Evolutionary conservation across 2,113 vertebrate species (phyloP), one percentile per base, ranked within the genome.

Genomic region (Eulacestoma nigropectus): DNA sequence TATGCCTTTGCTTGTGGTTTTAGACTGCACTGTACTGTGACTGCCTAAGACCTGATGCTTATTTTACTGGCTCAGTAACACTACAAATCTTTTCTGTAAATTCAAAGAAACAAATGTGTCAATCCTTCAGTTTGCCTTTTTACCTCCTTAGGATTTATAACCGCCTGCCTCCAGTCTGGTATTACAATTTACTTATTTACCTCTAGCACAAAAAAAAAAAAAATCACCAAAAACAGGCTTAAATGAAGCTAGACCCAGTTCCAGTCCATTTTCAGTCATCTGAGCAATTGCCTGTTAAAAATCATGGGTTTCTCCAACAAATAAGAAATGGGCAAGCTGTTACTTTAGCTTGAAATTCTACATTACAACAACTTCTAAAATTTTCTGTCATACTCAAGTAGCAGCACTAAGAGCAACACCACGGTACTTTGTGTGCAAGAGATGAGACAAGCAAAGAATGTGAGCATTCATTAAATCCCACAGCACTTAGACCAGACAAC

Each of bases 201-300:
- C 62, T 91, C 49, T 65, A 93, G 56, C 87, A 93, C 33, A 73
- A 90, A 90, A 81, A 27, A 46, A 73, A 91, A 93, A 76, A 33
- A 75, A 59, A 81, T 39, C 56, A 89, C 27, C 21, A 88, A 35
- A 74, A 85, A 87, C 6, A 81, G 52, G 7, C 74, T 90, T 70
- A 81, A 97, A 92, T 37, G 16, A 90, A 95, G 74, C 47, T 63
- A 96, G 55, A 90, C 20, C 10, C 56, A 87, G 9, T 37, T 39
- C 53, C 82, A 75, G 89, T 80, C 77, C 84, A 90, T 90, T 96
- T 90, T 77, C 39, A 96, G 84, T 68, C 50, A 87, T 67, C 64
- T 76, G 60, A 94, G 87, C n/a, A 95, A 56, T 18, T 93, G 56
- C 27, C 41, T 94, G 46, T 39, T 88, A 84, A 96, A 96, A 86